Evolutionary conservation across 2,797 vertebrate genomes (phyloP), one percentile per base, ranked within the genome.

Genomic region (Avahi laniger): DNA sequence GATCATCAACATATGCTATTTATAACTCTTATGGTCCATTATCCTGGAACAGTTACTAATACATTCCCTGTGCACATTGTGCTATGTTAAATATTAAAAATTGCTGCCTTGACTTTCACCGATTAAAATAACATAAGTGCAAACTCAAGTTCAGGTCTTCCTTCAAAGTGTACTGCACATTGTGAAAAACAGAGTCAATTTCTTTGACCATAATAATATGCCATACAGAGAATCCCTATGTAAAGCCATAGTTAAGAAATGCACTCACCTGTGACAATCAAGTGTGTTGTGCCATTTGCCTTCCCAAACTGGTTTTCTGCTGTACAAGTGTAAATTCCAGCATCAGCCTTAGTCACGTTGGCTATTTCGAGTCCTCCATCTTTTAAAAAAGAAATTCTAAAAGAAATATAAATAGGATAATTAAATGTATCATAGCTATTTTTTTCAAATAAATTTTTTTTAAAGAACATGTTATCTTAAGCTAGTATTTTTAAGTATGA

Each of bases 291-390:
- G 50, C 99, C 99, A 96, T 98, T 99, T 15, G 99, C 99, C 14
- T 98, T 98, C 93, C 99, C 99, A 98, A 99, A 99, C 98, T 99
- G 99, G 98, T 99, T 99, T 97, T 99, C 99, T 22, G 99, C 99
- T 52, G 99, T 93, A 96, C 99, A 99, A 0, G 98, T 99, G 97
- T 99, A 99, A 96, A 97, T 99, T 87, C 99, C 99, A 76, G 99
- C 98, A 59, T 99, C 99, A 63, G 73, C 98, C 97, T 99, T 99
- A 81, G 99, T 99, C 83, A 99, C 99, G 1, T 99, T 99, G 96
- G 98, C 91, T 79, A 99, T 99, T 98, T 98, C 99, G 18, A 99
- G 98, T 1, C 99, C 99, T 97, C 99, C 99, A 73, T 99, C 99
- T 95, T 99, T 98, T 38, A 99, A 96, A 20, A 99, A 93, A 0